Evolutionary conservation across 2,113 vertebrate genomes (phyloP).

Genomic region (Caranx melampygus): DNA sequence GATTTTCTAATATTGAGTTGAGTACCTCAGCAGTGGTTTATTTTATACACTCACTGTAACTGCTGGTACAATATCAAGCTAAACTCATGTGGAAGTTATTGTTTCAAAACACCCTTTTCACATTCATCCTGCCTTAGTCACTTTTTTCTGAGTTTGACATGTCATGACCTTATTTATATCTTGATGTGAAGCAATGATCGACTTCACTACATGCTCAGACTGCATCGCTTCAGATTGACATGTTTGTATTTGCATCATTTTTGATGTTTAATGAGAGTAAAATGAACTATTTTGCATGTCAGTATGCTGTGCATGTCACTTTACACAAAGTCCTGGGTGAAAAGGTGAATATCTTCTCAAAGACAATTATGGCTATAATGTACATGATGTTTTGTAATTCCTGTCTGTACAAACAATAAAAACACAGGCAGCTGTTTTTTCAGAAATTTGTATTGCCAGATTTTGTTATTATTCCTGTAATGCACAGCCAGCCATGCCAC

Average conservation of each 20-base stretch:
- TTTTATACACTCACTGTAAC: not conserved
- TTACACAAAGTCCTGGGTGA: constrained; percentile 26
- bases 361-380: constrained; percentile 54
- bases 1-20: not conserved
- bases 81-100: not conserved
- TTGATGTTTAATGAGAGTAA: constrained; percentile 43
- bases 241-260: constrained; percentile 51
- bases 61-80: constrained; percentile 2
- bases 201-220: constrained; percentile 1
- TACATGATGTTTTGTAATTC: constrained; percentile 65
- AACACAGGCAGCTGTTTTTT: constrained; percentile 58
- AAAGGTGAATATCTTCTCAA: constrained; percentile 47
- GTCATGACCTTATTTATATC: constrained; percentile 48
- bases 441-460: constrained; percentile 30
- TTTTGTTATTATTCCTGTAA: not conserved
- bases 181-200: constrained; percentile 25
- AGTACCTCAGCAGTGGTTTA: not conserved
- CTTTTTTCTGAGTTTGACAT: constrained; percentile 14
- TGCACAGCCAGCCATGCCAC: constrained; percentile 13
- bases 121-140: not conserved
- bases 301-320: constrained; percentile 69
- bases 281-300: constrained; percentile 68
- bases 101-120: not conserved
- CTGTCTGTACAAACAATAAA: constrained; percentile 76
- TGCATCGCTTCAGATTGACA: constrained; percentile 14